Conservation (phyloP, 2,113 vertebrate genomes). For the Colius striatus region DNA sequence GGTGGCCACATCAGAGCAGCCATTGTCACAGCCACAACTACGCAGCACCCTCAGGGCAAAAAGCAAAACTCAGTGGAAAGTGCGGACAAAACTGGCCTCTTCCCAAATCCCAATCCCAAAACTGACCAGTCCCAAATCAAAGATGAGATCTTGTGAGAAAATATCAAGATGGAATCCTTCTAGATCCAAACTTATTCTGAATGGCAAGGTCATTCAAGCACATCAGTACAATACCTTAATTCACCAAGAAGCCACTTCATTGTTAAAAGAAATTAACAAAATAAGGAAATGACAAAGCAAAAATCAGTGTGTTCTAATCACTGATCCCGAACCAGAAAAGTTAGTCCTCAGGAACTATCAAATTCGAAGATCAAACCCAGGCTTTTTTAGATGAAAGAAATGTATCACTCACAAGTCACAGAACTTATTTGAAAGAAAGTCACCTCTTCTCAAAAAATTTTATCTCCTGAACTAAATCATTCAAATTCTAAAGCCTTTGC, state of each 20-base stretch:
- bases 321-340: neutral
- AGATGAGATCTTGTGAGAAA: neutral
- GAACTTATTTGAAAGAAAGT: neutral
- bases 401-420: neutral
- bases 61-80: neutral
- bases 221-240: neutral
- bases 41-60: neutral
- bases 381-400: neutral
- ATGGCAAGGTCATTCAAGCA: neutral
- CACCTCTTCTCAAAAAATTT: neutral
- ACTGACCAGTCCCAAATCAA: neutral
- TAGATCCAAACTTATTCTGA: neutral
- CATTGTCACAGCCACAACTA: neutral
- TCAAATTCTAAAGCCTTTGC: neutral
- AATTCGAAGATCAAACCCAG: neutral
- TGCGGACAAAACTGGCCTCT: neutral
- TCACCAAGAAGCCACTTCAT: neutral
- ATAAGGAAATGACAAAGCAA: neutral
- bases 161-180: neutral
- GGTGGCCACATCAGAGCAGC: conserved; percentile 22
- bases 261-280: neutral
- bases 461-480: neutral
- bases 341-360: neutral
- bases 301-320: neutral
- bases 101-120: neutral